These are phyloP conservation scores for Clarias pachynema DNA, from an alignment of 2,797 vertebrate species.

Conservation along the genomic window DNA sequence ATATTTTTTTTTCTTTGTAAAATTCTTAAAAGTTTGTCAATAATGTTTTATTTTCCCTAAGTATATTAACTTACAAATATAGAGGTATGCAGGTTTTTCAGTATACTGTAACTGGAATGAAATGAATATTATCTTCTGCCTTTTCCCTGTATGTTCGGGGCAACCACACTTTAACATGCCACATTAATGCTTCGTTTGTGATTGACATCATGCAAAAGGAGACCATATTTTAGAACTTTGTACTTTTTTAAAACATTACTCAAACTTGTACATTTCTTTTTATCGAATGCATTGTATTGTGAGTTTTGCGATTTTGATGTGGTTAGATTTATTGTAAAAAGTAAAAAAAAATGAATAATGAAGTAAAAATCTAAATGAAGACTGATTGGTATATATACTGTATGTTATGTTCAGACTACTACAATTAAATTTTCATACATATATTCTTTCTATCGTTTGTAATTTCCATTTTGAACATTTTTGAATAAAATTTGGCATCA, in stretches of 20 bases:
- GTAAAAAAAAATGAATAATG: not conserved
- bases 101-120: not conserved
- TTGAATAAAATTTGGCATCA: slow-evolving; percentile 33
- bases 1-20: not conserved
- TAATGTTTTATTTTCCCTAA: too few relatives aligned
- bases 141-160: not conserved
- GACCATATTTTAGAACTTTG: not conserved
- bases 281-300: not conserved
- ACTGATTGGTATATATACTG: not conserved
- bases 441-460: not conserved
- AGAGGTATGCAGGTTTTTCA: not conserved
- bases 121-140: not conserved
- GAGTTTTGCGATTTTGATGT: not conserved
- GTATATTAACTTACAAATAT: not conserved
- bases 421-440: not conserved
- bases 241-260: too few relatives aligned
- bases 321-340: not conserved
- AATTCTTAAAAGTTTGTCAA: not conserved
- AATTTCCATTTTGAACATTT: not conserved
- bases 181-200: not conserved
- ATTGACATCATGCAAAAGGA: not conserved
- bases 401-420: not conserved
- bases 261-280: not conserved
- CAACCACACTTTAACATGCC: not conserved
- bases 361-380: not conserved